Conservation (phyloP, 1,140 invertebrate genomes). For the Drosophila arawakana region DNA sequence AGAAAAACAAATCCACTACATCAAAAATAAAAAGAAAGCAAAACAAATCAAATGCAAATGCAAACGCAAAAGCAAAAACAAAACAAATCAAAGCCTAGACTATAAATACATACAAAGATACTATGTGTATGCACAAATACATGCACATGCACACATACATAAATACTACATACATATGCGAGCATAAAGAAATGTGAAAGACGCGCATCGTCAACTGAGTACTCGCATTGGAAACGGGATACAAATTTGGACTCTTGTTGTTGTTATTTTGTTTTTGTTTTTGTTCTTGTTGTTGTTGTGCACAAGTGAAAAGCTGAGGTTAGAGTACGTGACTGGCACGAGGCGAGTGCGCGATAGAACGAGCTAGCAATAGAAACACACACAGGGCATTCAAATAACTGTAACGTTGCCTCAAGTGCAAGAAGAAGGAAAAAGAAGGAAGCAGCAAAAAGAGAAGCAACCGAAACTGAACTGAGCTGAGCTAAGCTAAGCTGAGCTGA, state of each 20-base stretch:
- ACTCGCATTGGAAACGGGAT: slow-evolving; percentile 30
- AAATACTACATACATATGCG: slow-evolving; percentile 8
- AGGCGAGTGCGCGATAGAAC: slow-evolving; percentile 26
- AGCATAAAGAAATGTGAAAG: slow-evolving; percentile 50
- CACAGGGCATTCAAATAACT: neutral
- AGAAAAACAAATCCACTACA: neutral
- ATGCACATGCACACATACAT: slow-evolving; percentile 12
- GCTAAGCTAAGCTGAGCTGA: neutral
- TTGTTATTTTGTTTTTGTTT: neutral
- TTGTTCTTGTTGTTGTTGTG: slow-evolving; percentile 10
- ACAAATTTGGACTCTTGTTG: slow-evolving; percentile 19
- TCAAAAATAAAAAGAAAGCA: neutral
- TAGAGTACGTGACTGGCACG: slow-evolving; percentile 28
- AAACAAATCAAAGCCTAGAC: slow-evolving; percentile 29
- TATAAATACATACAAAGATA: slow-evolving; percentile 17
- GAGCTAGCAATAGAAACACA: slow-evolving; percentile 20
- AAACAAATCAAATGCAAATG: slow-evolving; percentile 8
- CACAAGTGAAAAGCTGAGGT: slow-evolving; percentile 7
- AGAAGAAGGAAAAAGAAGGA: slow-evolving; percentile 7
- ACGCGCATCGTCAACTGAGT: slow-evolving; percentile 38
- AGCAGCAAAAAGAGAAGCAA: neutral
- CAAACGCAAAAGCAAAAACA: slow-evolving; percentile 16
- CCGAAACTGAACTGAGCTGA: neutral
- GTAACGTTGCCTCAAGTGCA: neutral
- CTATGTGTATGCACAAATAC: neutral